Base-by-base conservation (phyloP, 2,888 invertebrate species). In the Brachypterus glaber region DNA sequence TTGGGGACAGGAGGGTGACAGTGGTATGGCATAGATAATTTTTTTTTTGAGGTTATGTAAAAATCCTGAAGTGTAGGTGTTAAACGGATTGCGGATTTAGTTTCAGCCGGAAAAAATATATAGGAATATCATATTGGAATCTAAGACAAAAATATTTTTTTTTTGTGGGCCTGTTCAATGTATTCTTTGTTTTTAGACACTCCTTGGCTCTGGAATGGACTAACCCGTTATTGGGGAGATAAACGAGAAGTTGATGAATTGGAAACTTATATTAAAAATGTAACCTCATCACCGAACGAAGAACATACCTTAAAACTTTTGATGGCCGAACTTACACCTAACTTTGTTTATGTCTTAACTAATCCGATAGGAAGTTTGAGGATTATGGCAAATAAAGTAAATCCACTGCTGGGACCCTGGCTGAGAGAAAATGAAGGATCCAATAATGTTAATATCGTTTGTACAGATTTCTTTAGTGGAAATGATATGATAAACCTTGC, bases 321-420 rank as follows among this genome's bases (percentile, higher is more conserved):
- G 3, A 79, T 79, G 79, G 77, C 77, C 0, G 76, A 79, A 58
- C 67, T 78, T 30, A 80, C 80, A 0, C 76, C 78, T 1, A 71
- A 69, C 9, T 63, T 72, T 0, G 60, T 69, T 15, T 74, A 76
- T 47, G 71, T 79, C 21, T 9, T 27, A 27, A 27, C 7, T 9
- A 4, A 27, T 11, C 12, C 12, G 8, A 27, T 13, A 27, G 27
- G 4, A 9, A 9, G 11, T 2, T 57, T 80, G 11, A 63, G 78
- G 21, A 62, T 67, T 11, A 73, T 74, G 61, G 78, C 79, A 1
- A 70, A 78, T 30, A 57, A 54, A 1, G 73, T 77, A 12, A 83
- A 83, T 61, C 69, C 73, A 5, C 73, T 77, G 51, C 70, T 83
- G 1, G 74, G 76, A 0, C 61, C 67, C 7, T 77, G 81, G 64